These are phyloP conservation scores for Ophion ellenae DNA, from an alignment of 2,888 invertebrate species.

Conservation along the genomic window DNA sequence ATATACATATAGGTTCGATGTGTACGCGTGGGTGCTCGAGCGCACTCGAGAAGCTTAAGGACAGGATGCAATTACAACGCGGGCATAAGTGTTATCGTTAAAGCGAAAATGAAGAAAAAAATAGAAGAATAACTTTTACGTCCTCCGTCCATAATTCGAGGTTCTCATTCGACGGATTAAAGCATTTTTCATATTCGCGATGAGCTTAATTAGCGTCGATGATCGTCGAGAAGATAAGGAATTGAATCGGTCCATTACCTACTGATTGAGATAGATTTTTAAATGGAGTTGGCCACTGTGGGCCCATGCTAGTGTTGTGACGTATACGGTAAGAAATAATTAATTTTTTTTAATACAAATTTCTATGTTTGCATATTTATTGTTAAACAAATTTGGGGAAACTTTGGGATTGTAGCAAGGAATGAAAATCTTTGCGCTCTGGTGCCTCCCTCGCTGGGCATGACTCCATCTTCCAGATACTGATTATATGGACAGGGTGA, in stretches of 20 bases:
- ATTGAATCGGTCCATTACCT: background rate
- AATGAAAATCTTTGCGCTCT: no score
- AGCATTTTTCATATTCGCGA: background rate
- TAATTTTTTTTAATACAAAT: background rate
- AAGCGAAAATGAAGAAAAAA: conserved; percentile 72
- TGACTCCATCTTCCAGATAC: no score
- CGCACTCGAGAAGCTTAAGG: conserved; percentile 66
- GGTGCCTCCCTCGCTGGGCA: no score
- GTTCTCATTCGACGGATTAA: conserved; percentile 70
- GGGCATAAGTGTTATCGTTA: conserved; percentile 81
- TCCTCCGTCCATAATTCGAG: conserved; percentile 74
- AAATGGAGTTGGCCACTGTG: background rate
- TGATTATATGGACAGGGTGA: no score
- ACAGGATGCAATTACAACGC: conserved; percentile 68
- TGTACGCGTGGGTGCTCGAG: conserved; percentile 59
- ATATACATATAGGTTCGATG: conserved; percentile 54
- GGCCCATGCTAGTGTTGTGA: background rate
- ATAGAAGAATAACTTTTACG: conserved; percentile 63
- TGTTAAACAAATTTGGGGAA: no score
- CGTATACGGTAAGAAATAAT: background rate
- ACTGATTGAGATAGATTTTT: background rate
- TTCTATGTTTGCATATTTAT: no score
- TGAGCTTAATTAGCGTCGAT: background rate
- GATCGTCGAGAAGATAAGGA: background rate
- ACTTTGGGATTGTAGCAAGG: no score